phyloP scores from a whole-genome alignment of 2,888 invertebrate species.

The Drosophila mercatorum region DNA sequence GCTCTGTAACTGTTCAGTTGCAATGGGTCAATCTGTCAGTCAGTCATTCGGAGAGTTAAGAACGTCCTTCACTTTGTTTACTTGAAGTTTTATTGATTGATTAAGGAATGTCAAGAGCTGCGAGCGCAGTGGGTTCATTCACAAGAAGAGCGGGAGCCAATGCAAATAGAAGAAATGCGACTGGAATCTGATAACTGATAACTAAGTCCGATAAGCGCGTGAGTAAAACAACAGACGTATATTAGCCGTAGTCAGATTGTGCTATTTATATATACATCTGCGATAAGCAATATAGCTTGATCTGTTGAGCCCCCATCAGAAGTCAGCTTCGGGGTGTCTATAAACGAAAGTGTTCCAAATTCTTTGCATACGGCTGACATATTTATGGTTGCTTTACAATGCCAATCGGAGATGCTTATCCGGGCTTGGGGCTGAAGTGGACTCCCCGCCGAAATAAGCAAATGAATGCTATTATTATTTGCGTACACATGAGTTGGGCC shows the following conservation, averaged over 20 bases:
- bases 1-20: too few species aligned
- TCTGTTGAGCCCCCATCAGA: neutral
- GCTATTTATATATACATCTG: neutral
- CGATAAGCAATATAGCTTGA: neutral
- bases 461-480: slow-evolving; percentile 23
- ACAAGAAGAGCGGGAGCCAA: neutral
- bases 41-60: too few species aligned
- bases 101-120: neutral
- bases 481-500: slow-evolving; percentile 1
- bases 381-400: slow-evolving; percentile 52
- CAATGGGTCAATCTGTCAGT: neutral
- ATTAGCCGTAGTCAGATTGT: slow-evolving; percentile 3
- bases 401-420: slow-evolving; percentile 55
- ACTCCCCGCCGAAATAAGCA: slow-evolving; percentile 13
- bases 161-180: slow-evolving; percentile 7
- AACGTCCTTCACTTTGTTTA: neutral
- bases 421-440: slow-evolving; percentile 10
- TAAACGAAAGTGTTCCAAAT: slow-evolving; percentile 16
- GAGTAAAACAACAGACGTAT: slow-evolving; percentile 29
- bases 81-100: neutral
- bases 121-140: neutral
- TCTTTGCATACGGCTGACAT: slow-evolving; percentile 22
- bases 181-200: slow-evolving; percentile 25
- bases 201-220: slow-evolving; percentile 12
- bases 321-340: slow-evolving; percentile 16